Percentiles rank a stretch among this genome's conserved stretches.
These are phyloP conservation scores for Camponotus floridanus DNA, from an alignment of 1,140 invertebrate species.

Conservation along the genomic window DNA sequence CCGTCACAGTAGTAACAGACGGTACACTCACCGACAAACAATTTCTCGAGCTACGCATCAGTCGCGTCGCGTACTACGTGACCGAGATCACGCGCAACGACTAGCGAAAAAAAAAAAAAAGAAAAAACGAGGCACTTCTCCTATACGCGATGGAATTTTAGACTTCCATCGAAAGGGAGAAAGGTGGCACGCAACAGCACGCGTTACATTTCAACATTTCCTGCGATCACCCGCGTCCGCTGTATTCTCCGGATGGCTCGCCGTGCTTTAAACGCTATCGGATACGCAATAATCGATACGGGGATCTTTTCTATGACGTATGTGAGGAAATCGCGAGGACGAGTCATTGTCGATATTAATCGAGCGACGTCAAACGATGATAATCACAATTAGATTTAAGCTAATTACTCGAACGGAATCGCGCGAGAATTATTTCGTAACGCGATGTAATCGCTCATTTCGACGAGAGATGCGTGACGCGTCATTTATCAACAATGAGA, in stretches of 20 bases:
- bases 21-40: background rate
- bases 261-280: too few relatives aligned
- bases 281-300: background rate
- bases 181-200: conserved; percentile 36
- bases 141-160: background rate
- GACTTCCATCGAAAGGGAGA: conserved; percentile 66
- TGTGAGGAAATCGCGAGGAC: conserved; percentile 8
- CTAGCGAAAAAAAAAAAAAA: background rate
- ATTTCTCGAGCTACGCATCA: background rate
- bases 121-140: conserved; percentile 14
- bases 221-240: conserved; percentile 32
- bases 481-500: background rate
- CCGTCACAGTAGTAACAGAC: background rate
- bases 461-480: background rate
- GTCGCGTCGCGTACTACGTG: conserved; percentile 15
- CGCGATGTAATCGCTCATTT: background rate
- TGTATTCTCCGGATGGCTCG: conserved; percentile 29
- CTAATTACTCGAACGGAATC: background rate
- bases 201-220: conserved; percentile 67
- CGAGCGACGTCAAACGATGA: conserved; percentile 7
- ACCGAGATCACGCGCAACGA: conserved; percentile 36
- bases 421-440: conserved; percentile 29
- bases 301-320: background rate
- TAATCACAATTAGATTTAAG: conserved; percentile 16
- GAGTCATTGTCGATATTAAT: conserved; percentile 10